These are phyloP conservation scores for Zygogramma bicolorata DNA, from an alignment of 2,888 invertebrate species.

Conservation along the genomic window DNA sequence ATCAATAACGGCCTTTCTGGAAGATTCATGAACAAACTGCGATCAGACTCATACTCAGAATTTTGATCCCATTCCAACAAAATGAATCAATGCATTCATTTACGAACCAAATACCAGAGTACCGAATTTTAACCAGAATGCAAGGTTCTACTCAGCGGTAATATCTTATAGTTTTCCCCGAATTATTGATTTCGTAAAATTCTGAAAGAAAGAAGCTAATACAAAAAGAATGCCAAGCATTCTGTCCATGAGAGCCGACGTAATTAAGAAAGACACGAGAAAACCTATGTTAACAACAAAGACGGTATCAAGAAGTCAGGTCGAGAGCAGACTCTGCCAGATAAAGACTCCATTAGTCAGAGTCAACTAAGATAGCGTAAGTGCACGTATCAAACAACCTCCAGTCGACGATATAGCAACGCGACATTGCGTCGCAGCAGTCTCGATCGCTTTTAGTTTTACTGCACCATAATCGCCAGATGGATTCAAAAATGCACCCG, in stretches of 20 bases:
- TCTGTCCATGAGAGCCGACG: slow-evolving; percentile 40
- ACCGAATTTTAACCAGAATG: not conserved
- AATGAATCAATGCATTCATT: no score
- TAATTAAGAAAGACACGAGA: slow-evolving; percentile 52
- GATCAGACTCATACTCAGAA: no score
- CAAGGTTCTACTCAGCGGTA: not conserved
- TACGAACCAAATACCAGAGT: no score
- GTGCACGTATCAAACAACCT: slow-evolving; percentile 62
- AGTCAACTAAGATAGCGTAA: slow-evolving; percentile 62
- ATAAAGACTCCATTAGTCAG: slow-evolving; percentile 65
- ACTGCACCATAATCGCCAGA: slow-evolving; percentile 53
- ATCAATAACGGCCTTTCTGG: no score
- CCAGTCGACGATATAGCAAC: slow-evolving; percentile 55
- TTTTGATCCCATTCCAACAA: no score
- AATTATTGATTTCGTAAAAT: slow-evolving; percentile 13
- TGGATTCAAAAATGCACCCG: slow-evolving; percentile 49
- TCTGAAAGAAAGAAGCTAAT: slow-evolving; percentile 9
- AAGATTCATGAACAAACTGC: no score
- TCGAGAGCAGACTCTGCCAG: slow-evolving; percentile 52
- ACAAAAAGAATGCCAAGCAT: slow-evolving; percentile 45
- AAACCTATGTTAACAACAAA: slow-evolving; percentile 51
- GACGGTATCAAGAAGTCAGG: slow-evolving; percentile 58
- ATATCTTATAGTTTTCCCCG: not conserved
- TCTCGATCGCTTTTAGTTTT: slow-evolving; percentile 54
- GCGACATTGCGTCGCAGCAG: slow-evolving; percentile 57